Evolutionary conservation across 2,113 vertebrate genomes (phyloP), one percentile per base, ranked within the genome.

Genomic region (Grantiella picta): DNA sequence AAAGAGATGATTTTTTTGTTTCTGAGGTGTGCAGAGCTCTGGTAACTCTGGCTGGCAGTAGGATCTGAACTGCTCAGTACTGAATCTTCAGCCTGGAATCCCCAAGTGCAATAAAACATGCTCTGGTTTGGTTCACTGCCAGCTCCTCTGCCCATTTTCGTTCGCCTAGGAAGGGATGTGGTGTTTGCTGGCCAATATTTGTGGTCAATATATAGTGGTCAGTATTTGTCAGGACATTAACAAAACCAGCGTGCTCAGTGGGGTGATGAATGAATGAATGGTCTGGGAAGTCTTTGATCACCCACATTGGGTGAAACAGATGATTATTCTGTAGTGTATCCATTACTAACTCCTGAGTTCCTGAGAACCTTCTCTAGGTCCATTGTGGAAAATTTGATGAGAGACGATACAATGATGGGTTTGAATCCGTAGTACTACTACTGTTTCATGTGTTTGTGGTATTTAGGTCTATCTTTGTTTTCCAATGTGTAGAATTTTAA

Each of bases 261-360:
- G 93, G 54, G 80, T 66, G 83, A 54, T 92, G 35, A 49, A 61
- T 50, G 35, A 49, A 61, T 50, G 60, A 76, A 61, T 64, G 83
- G 63, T 65, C 22, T 49, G 47, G 83, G 50, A 95, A 81, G 72
- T 40, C 92, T 82, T 36, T 78, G 77, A 91, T 97, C 82, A 15
- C 97, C 97, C 98, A 98, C 96, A 97, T 97, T 98, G 98, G 97
- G 98, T 96, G 94, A 95, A 89, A 73, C 59, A 65, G 29, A 59
- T 90, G 45, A 89, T 44, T 78, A 44, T 95, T 92, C 92, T 96
- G 12, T 92, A 88, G 70, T n/a, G 71, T 95, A 45, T 80, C 77
- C 82, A 70, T 73, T 91, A 47, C 93, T 94, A 91, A 93, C 91
- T 87, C 40, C 9, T 50, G 92, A 76, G 65, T 72, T 90, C 60